Conservation (phyloP, 2,113 vertebrate species). For the Sphyrna mokarran region DNA sequence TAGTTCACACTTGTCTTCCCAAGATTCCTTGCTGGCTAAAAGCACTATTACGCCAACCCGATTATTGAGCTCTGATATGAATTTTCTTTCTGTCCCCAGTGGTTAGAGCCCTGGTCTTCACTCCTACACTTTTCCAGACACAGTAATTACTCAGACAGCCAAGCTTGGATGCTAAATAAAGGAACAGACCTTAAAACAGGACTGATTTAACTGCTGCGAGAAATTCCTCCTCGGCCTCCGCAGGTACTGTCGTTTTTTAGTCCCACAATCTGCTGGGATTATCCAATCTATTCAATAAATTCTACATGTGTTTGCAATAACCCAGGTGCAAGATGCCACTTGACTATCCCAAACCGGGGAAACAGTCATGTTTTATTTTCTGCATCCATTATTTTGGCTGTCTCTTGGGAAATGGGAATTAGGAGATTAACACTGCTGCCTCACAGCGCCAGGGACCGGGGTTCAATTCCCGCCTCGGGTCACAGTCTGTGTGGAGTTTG, state of each 20-base stretch:
- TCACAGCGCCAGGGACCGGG: too few relatives aligned
- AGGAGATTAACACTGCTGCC: too few relatives aligned
- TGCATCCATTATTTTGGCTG: neutral
- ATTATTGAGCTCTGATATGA: neutral
- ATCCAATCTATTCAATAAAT: constrained; percentile 14
- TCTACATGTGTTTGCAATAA: neutral
- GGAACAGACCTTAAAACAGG: neutral
- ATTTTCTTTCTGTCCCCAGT: neutral
- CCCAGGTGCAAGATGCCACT: neutral
- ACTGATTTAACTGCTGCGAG: neutral
- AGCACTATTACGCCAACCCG: neutral
- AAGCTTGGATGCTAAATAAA: constrained; percentile 11
- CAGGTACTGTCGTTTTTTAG: neutral
- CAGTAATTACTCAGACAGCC: neutral
- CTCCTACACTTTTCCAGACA: neutral
- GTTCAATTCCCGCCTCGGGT: too few relatives aligned
- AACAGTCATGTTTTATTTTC: neutral
- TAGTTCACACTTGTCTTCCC: neutral
- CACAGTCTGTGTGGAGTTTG: too few relatives aligned
- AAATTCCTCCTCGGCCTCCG: neutral
- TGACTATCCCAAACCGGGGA: neutral
- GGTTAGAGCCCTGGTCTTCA: neutral
- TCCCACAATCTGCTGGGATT: neutral
- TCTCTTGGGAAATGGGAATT: neutral
- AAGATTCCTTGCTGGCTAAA: constrained; percentile 9